Base-by-base conservation (phyloP, 2,797 vertebrate genomes). In the Oreonectes daqikongensis region DNA sequence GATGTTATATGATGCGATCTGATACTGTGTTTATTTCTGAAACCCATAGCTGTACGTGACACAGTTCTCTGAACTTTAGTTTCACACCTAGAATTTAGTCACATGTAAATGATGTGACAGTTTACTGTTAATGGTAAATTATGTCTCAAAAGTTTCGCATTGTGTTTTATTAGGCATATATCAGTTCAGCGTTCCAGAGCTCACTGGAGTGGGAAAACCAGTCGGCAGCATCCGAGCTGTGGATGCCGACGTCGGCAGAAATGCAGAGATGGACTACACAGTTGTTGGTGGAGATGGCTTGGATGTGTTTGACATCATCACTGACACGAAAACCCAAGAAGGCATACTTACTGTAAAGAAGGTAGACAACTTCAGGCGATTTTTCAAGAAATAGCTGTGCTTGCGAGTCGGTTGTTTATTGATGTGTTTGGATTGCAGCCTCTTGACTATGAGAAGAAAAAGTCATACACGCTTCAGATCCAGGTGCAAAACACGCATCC, bases 361-460 rank as follows among this genome's bases (percentile, higher is more conserved):
- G 96, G 97, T 98, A 89, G 10, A 42, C 12, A 11, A 42, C 12
- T 14, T 42, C 12, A 35, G 40, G 40, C 3, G 11, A 14, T 42
- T 42, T 42, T 42, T 1, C 12, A 42, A 42, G 12, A 42, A 42
- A 42, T 42, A 42, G 40, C 12, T 2, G 9, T 12, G 2, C 30
- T 64, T 40, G 30, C 65, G 38, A 61, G 48, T 38, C 42, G 59
- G n/a, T 59, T 30, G 26, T 70, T 72, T 72, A 82, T 65, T 46
- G 26, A 1, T 55, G n/a, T 64, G 2, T 69, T 55, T 75, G 63
- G 0, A 12, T 83, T 83, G 18, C 84, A 98, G 96, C 86, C 93
- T 46, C 20, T 98, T 88, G 97, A 99, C 87, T 99, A 93, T 0
- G 97, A 99, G 90, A 96, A 88, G 83, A 97, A 95, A 85, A 94